phyloP scores from a whole-genome alignment of 2,888 invertebrate species.

The Cosmopolites sordidus region DNA sequence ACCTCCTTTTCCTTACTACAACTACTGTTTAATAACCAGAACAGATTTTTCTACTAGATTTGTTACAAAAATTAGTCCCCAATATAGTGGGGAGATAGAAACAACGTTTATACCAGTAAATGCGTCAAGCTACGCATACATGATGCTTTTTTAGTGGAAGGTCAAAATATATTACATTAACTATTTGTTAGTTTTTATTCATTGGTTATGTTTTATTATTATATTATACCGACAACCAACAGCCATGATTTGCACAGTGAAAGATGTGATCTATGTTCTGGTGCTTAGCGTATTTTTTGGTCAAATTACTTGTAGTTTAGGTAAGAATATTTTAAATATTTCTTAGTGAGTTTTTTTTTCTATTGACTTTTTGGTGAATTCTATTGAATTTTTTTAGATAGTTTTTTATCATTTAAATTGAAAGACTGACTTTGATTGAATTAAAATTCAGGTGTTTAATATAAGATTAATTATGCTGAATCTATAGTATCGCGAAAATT shows the following conservation, averaged over 20 bases:
- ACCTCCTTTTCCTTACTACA: too few relatives aligned
- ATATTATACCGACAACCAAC: constrained; percentile 27
- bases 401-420: too few relatives aligned
- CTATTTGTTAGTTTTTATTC: constrained; percentile 36
- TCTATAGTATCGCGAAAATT: too few relatives aligned
- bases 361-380: too few relatives aligned
- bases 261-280: constrained; percentile 27
- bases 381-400: too few relatives aligned
- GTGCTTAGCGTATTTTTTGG: constrained; percentile 18
- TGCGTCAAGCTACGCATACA: constrained; percentile 41
- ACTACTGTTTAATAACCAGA: too few relatives aligned
- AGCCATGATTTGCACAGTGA: constrained; percentile 30
- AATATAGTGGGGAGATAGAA: not conserved
- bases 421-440: too few relatives aligned
- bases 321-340: constrained; percentile 31
- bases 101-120: not conserved
- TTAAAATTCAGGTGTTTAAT: too few relatives aligned
- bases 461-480: too few relatives aligned
- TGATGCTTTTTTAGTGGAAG: constrained; percentile 43
- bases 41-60: too few relatives aligned
- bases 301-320: constrained; percentile 19
- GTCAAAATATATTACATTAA: constrained; percentile 39
- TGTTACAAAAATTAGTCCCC: not conserved
- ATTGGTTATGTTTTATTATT: constrained; percentile 27
- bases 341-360: too few relatives aligned